Percentiles rank a stretch among this genome's conserved stretches.
Conservation (phyloP, 2,888 invertebrate species). For the Calameuta filiformis region DNA sequence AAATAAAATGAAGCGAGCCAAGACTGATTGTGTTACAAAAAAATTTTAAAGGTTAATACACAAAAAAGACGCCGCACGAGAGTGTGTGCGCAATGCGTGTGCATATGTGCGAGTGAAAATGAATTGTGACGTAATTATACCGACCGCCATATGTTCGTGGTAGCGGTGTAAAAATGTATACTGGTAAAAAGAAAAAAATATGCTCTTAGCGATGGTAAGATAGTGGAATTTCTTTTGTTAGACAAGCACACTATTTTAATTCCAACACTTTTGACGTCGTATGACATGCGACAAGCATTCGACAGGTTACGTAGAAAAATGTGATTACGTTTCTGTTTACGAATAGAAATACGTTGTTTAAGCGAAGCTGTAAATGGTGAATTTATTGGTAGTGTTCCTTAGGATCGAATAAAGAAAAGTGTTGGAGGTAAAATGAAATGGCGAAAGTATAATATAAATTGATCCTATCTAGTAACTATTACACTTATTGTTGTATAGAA, state of each 20-base stretch:
- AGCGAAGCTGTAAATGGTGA: neutral
- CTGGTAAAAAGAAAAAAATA: slow-evolving; percentile 17
- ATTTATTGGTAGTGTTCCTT: neutral
- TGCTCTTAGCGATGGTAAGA: slow-evolving; percentile 11
- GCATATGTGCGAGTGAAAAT: slow-evolving; percentile 11
- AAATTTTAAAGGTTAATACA: slow-evolving; percentile 18
- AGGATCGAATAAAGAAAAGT: neutral
- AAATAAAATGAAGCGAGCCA: slow-evolving; percentile 42
- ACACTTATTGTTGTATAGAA: slow-evolving; percentile 61
- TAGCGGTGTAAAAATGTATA: slow-evolving; percentile 12
- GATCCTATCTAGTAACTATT: slow-evolving; percentile 51
- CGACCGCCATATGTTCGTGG: slow-evolving; percentile 1
- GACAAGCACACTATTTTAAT: slow-evolving; percentile 31
- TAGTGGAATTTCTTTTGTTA: slow-evolving; percentile 11
- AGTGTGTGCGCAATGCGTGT: slow-evolving; percentile 12
- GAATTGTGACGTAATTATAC: slow-evolving; percentile 3
- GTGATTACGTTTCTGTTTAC: slow-evolving; percentile 25
- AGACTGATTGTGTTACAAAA: slow-evolving; percentile 49
- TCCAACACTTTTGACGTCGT: slow-evolving; percentile 29
- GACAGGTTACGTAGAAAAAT: slow-evolving; percentile 16
- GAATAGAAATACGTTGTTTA: neutral
- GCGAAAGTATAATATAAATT: slow-evolving; percentile 10
- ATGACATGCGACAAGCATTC: slow-evolving; percentile 25
- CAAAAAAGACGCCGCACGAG: slow-evolving; percentile 15
- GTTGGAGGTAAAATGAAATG: slow-evolving; percentile 10